phyloP scores from a whole-genome alignment of 2,113 vertebrate genomes.

The Pelodiscus sinensis region DNA sequence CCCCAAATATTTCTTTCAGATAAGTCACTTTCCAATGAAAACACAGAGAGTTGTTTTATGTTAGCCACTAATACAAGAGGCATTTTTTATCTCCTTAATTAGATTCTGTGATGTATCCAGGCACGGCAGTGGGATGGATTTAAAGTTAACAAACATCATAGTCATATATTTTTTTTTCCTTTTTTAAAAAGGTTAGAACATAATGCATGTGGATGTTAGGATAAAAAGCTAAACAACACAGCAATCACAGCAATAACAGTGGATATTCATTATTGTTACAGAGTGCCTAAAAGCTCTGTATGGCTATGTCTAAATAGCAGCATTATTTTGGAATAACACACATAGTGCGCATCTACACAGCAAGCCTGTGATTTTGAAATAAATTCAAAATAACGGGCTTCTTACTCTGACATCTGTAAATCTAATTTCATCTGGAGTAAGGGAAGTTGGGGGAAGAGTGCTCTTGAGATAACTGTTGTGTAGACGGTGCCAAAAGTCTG shows the following conservation, averaged over 20 bases:
- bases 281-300: background rate
- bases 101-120: background rate
- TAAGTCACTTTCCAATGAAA: background rate
- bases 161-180: background rate
- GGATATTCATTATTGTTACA: background rate
- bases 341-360: too few relatives aligned
- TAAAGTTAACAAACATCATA: background rate
- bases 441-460: too few relatives aligned
- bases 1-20: background rate
- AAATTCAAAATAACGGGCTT: too few relatives aligned
- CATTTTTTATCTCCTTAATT: slow-evolving; percentile 4
- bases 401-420: too few relatives aligned
- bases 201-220: background rate
- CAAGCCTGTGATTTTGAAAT: too few relatives aligned
- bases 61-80: background rate
- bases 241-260: background rate
- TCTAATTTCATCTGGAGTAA: too few relatives aligned
- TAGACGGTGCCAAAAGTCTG: too few relatives aligned
- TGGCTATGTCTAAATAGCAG: too few relatives aligned
- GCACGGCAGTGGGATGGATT: background rate
- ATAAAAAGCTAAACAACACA: background rate
- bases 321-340: too few relatives aligned
- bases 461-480: too few relatives aligned
- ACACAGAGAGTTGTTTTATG: background rate
- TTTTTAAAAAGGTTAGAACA: background rate